Evolutionary conservation across 2,797 vertebrate species (phyloP).

Genomic region (Calcarius lapponicus): DNA sequence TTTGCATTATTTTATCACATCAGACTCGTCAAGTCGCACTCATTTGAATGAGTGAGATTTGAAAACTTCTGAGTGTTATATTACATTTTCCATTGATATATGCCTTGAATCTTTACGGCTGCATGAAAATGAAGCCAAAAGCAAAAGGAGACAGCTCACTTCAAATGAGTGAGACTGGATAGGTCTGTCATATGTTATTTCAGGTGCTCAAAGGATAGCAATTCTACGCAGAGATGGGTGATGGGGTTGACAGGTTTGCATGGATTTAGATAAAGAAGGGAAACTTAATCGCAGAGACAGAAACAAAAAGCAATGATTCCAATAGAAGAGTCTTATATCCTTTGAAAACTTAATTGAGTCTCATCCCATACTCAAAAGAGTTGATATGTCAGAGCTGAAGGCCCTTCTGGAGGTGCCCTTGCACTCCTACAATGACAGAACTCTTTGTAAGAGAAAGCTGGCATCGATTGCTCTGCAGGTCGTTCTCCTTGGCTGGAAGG

Average conservation of each 20-base stretch:
- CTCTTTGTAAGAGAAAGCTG: background rate
- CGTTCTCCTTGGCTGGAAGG: background rate
- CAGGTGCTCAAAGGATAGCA: slow-evolving; percentile 34
- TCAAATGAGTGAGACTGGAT: slow-evolving; percentile 48
- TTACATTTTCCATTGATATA: slow-evolving; percentile 71
- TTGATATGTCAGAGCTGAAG: background rate
- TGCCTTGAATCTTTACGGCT: slow-evolving; percentile 35
- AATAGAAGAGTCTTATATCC: background rate
- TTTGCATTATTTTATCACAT: slow-evolving; percentile 58
- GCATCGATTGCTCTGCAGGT: background rate
- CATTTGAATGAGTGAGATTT: slow-evolving; percentile 74
- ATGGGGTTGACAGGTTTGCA: slow-evolving; percentile 19
- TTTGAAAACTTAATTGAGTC: background rate
- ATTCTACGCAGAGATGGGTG: slow-evolving; percentile 11
- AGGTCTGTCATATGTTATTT: slow-evolving; percentile 51
- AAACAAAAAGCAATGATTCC: background rate
- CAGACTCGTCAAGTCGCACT: slow-evolving; percentile 74
- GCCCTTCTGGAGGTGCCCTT: background rate
- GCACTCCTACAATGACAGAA: background rate
- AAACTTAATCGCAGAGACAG: background rate
- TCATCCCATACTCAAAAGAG: background rate
- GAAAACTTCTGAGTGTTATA: slow-evolving; percentile 73
- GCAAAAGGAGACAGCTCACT: slow-evolving; percentile 37
- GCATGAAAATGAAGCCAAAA: slow-evolving; percentile 56
- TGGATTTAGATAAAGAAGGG: slow-evolving; percentile 38